A percentile compares a stretch with the other conserved stretches of the same genome.
Conservation (phyloP, 2,888 invertebrate genomes). For the Synergus umbraculus region DNA sequence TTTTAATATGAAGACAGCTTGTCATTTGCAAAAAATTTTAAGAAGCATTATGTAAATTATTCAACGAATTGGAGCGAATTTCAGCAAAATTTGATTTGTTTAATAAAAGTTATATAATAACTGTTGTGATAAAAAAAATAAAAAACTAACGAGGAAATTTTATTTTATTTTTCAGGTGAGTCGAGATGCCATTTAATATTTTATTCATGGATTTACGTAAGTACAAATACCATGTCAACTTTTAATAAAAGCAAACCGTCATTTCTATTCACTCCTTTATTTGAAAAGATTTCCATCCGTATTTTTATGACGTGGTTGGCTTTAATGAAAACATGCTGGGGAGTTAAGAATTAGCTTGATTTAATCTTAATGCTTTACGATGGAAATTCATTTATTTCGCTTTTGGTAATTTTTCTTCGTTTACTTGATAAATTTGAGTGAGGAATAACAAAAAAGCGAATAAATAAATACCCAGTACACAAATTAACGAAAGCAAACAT, state of each 20-base stretch:
- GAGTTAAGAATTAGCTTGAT: too few species aligned
- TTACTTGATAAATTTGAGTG: too few species aligned
- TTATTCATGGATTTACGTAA: neutral
- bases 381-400: too few species aligned
- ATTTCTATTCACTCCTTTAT: neutral
- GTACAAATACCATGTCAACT: neutral
- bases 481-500: too few species aligned
- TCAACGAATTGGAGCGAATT: neutral
- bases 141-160: neutral
- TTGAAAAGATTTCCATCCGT: neutral
- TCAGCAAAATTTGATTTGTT: too few species aligned
- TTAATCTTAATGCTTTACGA: too few species aligned
- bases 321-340: neutral
- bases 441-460: too few species aligned
- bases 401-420: too few species aligned
- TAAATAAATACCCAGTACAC: too few species aligned
- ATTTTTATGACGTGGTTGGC: neutral
- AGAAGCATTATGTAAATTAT: neutral
- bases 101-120: too few species aligned
- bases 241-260: neutral
- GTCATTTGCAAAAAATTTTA: neutral
- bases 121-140: too few species aligned
- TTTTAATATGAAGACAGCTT: neutral
- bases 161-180: conserved; percentile 32
- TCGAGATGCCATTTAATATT: neutral